Percentiles rank a stretch among this genome's conserved stretches.
These are phyloP conservation scores for Paraplagusia blochii DNA, from an alignment of 2,113 vertebrate genomes.

Conservation along the genomic window DNA sequence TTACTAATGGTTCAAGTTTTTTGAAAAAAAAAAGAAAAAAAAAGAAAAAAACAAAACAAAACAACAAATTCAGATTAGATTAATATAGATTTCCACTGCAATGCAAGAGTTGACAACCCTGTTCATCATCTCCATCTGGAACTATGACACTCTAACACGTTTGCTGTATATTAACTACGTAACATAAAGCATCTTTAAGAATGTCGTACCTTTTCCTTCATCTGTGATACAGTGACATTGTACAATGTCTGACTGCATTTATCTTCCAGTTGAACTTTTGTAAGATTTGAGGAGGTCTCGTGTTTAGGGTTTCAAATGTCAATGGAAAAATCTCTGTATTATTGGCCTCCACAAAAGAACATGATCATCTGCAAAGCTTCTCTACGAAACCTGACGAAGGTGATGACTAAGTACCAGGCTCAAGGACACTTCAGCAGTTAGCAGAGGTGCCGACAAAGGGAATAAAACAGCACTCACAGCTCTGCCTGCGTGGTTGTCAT, in stretches of 20 bases:
- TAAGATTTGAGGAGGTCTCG: too few relatives aligned
- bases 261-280: too few relatives aligned
- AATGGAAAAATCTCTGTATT: too few relatives aligned
- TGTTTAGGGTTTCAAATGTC: too few relatives aligned
- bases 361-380: slow-evolving; percentile 20
- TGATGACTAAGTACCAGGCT: slow-evolving; percentile 3
- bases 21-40: too few relatives aligned
- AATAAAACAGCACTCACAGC: neutral
- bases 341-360: slow-evolving; percentile 1
- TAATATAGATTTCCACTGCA: slow-evolving; percentile 10
- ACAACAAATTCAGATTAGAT: too few relatives aligned
- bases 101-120: slow-evolving; percentile 28
- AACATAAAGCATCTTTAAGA: too few relatives aligned
- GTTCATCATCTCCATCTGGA: slow-evolving; percentile 24
- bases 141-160: slow-evolving; percentile 16
- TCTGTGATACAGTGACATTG: too few relatives aligned
- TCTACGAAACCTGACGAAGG: slow-evolving; percentile 3
- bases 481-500: neutral
- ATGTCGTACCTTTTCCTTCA: too few relatives aligned
- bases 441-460: neutral
- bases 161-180: slow-evolving; percentile 18
- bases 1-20: too few relatives aligned
- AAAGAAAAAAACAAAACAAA: too few relatives aligned
- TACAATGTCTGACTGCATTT: too few relatives aligned
- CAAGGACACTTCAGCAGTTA: slow-evolving; percentile 20